Evolutionary conservation across 2,888 invertebrate genomes (phyloP).

Genomic region (Himalopsyche tibetana): DNA sequence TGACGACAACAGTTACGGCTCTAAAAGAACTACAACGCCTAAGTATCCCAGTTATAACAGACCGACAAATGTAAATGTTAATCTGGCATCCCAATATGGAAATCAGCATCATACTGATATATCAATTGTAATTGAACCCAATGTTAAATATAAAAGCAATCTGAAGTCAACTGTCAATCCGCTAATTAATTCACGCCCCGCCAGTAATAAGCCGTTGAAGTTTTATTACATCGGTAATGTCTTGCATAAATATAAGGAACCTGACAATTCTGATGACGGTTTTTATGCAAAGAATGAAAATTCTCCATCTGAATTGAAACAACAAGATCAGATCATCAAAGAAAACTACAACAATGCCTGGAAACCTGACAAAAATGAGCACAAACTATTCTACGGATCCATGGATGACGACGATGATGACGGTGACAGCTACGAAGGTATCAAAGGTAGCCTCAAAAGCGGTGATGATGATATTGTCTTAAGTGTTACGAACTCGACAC

Average conservation of each 20-base stretch:
- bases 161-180: slow-evolving; percentile 48
- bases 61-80: slow-evolving; percentile 59
- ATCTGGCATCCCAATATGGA: slow-evolving; percentile 62
- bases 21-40: slow-evolving; percentile 14
- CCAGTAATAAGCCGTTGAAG: slow-evolving; percentile 66
- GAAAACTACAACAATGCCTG: slow-evolving; percentile 69
- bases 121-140: slow-evolving; percentile 63
- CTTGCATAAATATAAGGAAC: slow-evolving; percentile 71
- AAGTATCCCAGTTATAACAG: slow-evolving; percentile 32
- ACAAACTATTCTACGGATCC: slow-evolving; percentile 57
- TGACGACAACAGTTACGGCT: slow-evolving; percentile 45
- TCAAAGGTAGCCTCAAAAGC: slow-evolving; percentile 36
- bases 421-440: slow-evolving; percentile 28
- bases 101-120: slow-evolving; percentile 58
- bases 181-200: slow-evolving; percentile 70
- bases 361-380: slow-evolving; percentile 66
- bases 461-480: slow-evolving; percentile 41
- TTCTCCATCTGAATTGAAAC: slow-evolving; percentile 16
- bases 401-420: slow-evolving; percentile 49
- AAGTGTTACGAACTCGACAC: background rate
- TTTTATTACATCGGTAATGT: slow-evolving; percentile 75
- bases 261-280: slow-evolving; percentile 44
- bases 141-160: slow-evolving; percentile 57
- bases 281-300: slow-evolving; percentile 46
- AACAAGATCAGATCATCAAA: slow-evolving; percentile 65